Evolutionary conservation across 2,888 invertebrate species (phyloP).

Genomic region (Rhagonycha lutea): DNA sequence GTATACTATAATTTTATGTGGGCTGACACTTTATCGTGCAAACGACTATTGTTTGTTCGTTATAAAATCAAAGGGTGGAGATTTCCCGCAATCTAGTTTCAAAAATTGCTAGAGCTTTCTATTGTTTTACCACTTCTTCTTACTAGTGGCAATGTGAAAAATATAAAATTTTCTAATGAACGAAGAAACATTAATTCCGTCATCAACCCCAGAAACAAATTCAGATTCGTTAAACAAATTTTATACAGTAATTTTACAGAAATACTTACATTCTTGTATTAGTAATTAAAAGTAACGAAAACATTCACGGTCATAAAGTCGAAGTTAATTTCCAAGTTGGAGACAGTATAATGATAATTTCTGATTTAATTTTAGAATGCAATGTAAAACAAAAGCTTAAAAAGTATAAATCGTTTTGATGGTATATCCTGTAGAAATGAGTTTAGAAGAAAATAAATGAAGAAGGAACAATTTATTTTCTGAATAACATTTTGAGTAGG

Average conservation of each 20-base stretch:
- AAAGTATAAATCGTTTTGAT: not conserved
- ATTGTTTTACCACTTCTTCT: not conserved
- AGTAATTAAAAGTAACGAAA: not conserved
- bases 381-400: not conserved
- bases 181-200: not conserved
- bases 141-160: not conserved
- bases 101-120: not conserved
- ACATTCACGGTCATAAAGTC: not conserved
- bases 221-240: not conserved
- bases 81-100: not conserved
- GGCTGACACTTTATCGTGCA: not conserved
- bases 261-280: not conserved
- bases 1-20: not conserved
- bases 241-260: not conserved
- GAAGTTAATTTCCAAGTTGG: not conserved
- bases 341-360: not conserved
- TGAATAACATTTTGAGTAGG: too few relatives aligned
- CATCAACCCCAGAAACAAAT: not conserved
- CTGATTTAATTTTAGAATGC: not conserved
- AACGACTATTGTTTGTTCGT: not conserved
- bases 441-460: not conserved
- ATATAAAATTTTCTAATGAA: not conserved
- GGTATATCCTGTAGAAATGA: not conserved
- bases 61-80: not conserved
- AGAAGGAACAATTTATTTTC: too few relatives aligned